Conservation (phyloP, 1,140 invertebrate species). For the Drosophila yakuba region DNA sequence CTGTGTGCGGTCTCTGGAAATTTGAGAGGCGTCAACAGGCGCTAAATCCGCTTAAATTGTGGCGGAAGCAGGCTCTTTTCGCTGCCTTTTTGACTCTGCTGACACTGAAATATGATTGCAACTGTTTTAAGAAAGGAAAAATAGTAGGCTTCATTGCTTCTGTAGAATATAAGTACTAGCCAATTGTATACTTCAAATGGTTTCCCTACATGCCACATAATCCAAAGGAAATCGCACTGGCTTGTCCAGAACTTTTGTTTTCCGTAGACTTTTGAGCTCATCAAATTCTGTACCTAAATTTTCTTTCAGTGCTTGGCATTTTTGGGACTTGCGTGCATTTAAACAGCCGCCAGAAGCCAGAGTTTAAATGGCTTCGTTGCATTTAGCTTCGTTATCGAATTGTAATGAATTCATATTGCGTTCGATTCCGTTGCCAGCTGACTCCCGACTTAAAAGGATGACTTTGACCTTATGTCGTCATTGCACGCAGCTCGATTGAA, state of each 20-base stretch:
- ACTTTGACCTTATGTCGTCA: conserved; percentile 80
- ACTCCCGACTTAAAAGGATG: conserved; percentile 35
- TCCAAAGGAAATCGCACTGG: too few relatives aligned
- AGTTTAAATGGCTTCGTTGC: conserved; percentile 61
- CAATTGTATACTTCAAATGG: too few relatives aligned
- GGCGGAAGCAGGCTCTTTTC: conserved; percentile 44
- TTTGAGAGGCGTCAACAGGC: conserved; percentile 83
- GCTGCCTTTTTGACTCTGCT: not conserved
- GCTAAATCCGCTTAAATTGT: conserved; percentile 80
- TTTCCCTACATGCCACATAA: too few relatives aligned
- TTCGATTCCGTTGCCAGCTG: conserved; percentile 83
- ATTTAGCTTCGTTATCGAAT: conserved; percentile 55
- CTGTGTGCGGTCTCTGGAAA: conserved; percentile 68
- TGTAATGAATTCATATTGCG: conserved; percentile 66
- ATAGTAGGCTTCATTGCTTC: not conserved
- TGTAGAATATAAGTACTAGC: too few relatives aligned
- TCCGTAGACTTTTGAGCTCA: not conserved
- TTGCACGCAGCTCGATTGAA: conserved; percentile 81
- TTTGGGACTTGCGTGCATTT: conserved; percentile 36
- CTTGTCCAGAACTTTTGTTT: too few relatives aligned
- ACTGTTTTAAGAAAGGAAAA: not conserved
- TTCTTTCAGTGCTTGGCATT: conserved; percentile 10
- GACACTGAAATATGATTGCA: conserved; percentile 17
- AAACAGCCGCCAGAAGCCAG: conserved; percentile 51
- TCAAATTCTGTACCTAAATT: not conserved